phyloP scores from a whole-genome alignment of 2,797 vertebrate genomes.

The Pangasius macronema region DNA sequence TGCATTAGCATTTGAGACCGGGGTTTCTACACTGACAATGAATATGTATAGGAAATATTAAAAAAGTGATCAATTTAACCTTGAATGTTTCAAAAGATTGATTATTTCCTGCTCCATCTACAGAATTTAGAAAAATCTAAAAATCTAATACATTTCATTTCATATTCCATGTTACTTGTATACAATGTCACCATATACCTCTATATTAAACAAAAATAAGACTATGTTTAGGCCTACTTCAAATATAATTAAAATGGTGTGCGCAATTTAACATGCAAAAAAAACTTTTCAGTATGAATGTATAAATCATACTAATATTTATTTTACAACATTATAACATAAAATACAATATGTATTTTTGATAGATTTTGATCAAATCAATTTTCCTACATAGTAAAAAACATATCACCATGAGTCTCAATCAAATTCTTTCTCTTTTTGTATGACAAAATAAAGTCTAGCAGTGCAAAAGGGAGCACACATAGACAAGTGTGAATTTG shows the following conservation, averaged over 20 bases:
- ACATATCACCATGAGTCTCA: not conserved
- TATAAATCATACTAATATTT: not conserved
- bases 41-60: not conserved
- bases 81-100: not conserved
- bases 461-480: not conserved
- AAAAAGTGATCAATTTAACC: not conserved
- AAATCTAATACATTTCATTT: not conserved
- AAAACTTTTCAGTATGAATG: not conserved
- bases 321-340: not conserved
- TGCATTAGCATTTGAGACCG: not conserved
- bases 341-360: not conserved
- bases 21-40: not conserved
- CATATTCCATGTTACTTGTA: not conserved
- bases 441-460: not conserved
- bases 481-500: slow-evolving; percentile 2
- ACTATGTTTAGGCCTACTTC: not conserved
- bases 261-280: not conserved
- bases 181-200: not conserved
- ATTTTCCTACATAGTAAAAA: not conserved
- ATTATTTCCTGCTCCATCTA: not conserved
- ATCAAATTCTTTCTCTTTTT: not conserved
- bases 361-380: not conserved
- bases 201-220: not conserved
- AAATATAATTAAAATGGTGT: not conserved
- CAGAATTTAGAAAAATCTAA: not conserved